Conservation (phyloP, 2,888 invertebrate genomes). For the Ypsolopha sequella region DNA sequence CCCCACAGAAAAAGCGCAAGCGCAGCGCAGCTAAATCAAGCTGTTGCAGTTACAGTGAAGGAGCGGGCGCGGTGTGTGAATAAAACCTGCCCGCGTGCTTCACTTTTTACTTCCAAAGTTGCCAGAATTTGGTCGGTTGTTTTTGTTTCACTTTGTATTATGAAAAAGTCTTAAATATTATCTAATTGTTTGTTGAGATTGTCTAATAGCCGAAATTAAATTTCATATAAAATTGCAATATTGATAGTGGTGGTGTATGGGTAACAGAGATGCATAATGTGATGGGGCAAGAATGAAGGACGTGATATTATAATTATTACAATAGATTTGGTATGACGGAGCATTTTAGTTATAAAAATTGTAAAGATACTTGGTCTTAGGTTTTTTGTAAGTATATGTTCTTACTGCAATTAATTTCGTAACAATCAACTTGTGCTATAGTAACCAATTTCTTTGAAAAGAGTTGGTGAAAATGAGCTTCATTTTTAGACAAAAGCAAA, state of each 20-base stretch:
- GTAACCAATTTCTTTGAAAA: background rate
- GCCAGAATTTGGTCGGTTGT: background rate
- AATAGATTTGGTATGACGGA: background rate
- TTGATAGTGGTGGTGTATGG: slow-evolving; percentile 2
- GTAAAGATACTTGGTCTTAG: background rate
- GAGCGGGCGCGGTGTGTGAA: too few relatives aligned
- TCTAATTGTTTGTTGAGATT: background rate
- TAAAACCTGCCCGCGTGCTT: slow-evolving; percentile 43
- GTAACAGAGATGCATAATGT: slow-evolving; percentile 1
- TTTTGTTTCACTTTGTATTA: background rate
- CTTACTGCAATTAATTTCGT: background rate
- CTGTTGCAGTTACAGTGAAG: too few relatives aligned
- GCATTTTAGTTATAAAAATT: background rate
- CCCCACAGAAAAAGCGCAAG: too few relatives aligned
- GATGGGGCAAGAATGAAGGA: slow-evolving; percentile 3
- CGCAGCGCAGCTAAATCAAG: too few relatives aligned
- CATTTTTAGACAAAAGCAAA: too few relatives aligned
- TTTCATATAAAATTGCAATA: slow-evolving; percentile 5
- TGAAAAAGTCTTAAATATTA: background rate
- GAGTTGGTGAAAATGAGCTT: too few relatives aligned
- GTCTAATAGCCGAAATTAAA: background rate
- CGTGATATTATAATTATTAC: slow-evolving; percentile 3
- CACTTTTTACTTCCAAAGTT: slow-evolving; percentile 18
- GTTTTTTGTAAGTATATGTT: background rate
- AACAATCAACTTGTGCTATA: background rate